phyloP scores from a whole-genome alignment of 2,113 vertebrate species.

The Erythrocebus patas region DNA sequence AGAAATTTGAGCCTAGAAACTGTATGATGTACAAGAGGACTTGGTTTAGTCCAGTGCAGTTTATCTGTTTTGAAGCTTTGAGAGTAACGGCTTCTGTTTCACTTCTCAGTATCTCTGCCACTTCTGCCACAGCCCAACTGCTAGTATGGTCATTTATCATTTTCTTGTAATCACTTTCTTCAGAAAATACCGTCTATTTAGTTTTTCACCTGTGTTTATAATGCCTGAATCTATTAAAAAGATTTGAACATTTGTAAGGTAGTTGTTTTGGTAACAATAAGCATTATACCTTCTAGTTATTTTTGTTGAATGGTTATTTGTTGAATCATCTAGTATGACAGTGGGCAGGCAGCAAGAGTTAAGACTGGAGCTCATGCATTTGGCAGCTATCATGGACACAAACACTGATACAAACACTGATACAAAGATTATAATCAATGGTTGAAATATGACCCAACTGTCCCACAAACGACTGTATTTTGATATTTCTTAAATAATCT shows the following conservation, averaged over 20 bases:
- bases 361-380: neutral
- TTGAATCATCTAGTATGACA: neutral
- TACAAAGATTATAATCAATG: neutral
- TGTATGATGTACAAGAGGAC: neutral
- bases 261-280: neutral
- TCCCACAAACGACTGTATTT: neutral
- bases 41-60: neutral
- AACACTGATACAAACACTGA: neutral
- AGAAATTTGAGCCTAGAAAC: neutral
- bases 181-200: neutral
- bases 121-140: neutral
- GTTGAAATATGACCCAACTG: neutral
- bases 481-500: neutral
- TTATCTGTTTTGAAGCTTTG: neutral
- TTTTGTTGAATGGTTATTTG: neutral
- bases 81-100: neutral
- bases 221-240: neutral
- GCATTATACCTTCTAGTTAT: neutral
- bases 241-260: neutral
- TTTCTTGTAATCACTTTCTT: neutral
- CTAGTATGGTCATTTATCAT: neutral
- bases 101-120: neutral
- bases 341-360: neutral
- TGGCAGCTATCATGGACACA: neutral
- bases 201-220: neutral